Evolutionary conservation across 1,140 invertebrate genomes (phyloP), one percentile per base, ranked within the genome.

Genomic region (Drosophila arawakana): DNA sequence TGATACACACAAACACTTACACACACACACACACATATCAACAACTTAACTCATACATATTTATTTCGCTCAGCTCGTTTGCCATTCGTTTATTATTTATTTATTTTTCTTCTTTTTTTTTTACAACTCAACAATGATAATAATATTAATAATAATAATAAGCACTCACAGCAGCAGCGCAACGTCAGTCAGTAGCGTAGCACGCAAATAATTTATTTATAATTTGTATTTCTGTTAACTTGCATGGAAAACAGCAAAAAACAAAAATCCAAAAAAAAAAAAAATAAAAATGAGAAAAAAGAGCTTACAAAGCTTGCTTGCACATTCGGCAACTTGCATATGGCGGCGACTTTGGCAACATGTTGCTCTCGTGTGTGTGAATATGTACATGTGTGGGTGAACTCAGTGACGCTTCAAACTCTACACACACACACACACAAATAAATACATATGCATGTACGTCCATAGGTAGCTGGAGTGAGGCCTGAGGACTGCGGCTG

Each of bases 181-280:
- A 70, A 54, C 70, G 58, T 68, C 75, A 78, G 76, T 78, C 74
- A 78, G 76, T 78, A 74, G 72, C 71, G 35, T 68, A 63, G 67
- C 81, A 85, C 81, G 78, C 78, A 85, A 85, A 85, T 81, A 75
- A 50, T 50, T 69, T 41, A 52, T 77, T 77, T 52, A 59, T 70
- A 66, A 80, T 84, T 80, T 62, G 41, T 55, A 50, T 79, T 71
- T 67, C 52, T 74, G 49, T 73, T 73, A 67, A 67, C 49, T 72
- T 65, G 60, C 59, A 71, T 59, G 59, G 63, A 39, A 71, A 66
- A 66, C 54, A 59, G 41, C 39, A 49, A 54, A 18, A 18, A 18
- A 10, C 70, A 60, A 49, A 62, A 60, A 61, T 41, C 57, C 8
- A 34, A 25, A 8, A 61, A 18, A 68, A 34, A 25, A 35, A 0